Conservation (phyloP, 2,113 vertebrate species). For the Myiozetetes cayanensis region DNA sequence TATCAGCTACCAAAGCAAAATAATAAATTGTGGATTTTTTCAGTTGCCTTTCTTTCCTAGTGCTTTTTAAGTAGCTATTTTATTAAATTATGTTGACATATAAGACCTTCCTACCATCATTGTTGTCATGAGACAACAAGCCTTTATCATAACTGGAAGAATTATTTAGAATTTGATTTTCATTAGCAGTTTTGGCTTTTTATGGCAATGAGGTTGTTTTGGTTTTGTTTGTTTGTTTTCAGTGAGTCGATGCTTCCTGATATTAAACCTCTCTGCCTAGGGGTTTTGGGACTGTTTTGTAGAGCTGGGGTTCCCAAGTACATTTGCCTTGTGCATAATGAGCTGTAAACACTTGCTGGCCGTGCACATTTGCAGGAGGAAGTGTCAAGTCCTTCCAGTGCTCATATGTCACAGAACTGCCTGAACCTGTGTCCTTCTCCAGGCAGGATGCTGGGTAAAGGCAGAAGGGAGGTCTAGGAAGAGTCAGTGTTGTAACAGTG, state of each 20-base stretch:
- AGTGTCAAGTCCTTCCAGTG: neutral
- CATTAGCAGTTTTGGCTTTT: neutral
- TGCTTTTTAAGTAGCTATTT: conserved; percentile 1
- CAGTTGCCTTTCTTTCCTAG: neutral
- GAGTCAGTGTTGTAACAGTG: neutral
- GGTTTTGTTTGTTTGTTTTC: neutral
- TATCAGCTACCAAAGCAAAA: neutral
- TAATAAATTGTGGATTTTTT: neutral
- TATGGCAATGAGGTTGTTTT: neutral
- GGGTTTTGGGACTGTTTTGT: neutral
- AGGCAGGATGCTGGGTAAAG: neutral
- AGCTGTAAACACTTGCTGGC: neutral
- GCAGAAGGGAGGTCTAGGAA: neutral
- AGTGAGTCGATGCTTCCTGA: neutral
- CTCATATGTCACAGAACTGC: neutral
- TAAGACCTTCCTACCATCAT: neutral
- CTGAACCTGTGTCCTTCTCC: neutral
- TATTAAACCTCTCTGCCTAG: neutral
- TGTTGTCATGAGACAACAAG: neutral
- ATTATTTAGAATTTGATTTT: neutral
- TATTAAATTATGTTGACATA: neutral
- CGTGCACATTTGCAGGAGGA: neutral
- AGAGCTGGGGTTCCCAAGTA: neutral
- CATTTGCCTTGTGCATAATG: neutral
- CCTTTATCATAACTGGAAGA: neutral